Evolutionary conservation across 1,140 invertebrate species (phyloP), one percentile per base, ranked within the genome.

Genomic region (Drosophila oshimai): DNA sequence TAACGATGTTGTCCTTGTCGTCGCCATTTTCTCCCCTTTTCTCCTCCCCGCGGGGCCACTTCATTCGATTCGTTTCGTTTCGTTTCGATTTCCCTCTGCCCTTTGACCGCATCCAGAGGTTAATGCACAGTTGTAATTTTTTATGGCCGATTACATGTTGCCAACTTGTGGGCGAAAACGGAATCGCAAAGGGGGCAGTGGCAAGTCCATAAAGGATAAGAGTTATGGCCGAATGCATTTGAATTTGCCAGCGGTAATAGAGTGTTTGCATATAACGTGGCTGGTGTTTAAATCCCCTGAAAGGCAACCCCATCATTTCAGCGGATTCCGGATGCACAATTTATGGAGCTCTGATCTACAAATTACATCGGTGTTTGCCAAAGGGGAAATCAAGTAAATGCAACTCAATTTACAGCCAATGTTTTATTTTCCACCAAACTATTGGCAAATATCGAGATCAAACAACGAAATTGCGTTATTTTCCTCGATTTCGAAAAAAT

Each of bases 111-210:
- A 83, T 39, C 61, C 57, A 86, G 77, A 84, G 80, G 80, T 84
- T 84, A 84, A 84, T 84, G 80, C 80, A 86, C 80, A 86, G 80
- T 69, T 84, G 81, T 86, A 84, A 84, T 84, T 84, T 84, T 84
- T 86, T 84, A 84, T 84, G 80, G 80, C 65, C 80, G 80, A 86
- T 84, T 84, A 84, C 80, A 86, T 84, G 75, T 76, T 80, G 81
- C 75, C 70, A 79, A 77, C 65, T 68, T 50, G 64, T 71, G 76
- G 71, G 76, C 61, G 55, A 55, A 62, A 58, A 45, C 20, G 18
- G 26, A 37, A 31, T 37, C 18, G 26, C 44, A 28, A 17, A 46
- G 22, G 7, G 28, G 33, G 15, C 13, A 7, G 28, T 49, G 42
- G 50, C 70, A 51, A 58, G 75, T 62, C 75, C 80, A 84, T 84